Evolutionary conservation across 2,888 invertebrate genomes (phyloP).

Genomic region (Sepioteuthis lessoniana): DNA sequence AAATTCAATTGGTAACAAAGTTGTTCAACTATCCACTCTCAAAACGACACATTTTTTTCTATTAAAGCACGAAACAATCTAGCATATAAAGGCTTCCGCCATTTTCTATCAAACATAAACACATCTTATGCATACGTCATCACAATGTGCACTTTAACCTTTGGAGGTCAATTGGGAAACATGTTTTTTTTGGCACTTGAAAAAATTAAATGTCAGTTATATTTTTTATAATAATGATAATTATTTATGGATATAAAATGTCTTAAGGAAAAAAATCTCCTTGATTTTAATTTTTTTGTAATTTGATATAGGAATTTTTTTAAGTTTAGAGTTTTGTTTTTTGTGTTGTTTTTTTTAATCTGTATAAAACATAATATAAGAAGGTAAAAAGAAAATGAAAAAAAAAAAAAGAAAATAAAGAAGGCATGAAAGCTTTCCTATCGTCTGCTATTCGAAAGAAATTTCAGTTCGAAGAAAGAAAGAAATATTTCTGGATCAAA

Average conservation of each 20-base stretch:
- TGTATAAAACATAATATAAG: too few species aligned
- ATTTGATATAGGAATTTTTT: not conserved
- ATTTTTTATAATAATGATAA: too few species aligned
- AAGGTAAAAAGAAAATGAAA: not conserved
- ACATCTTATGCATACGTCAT: not conserved
- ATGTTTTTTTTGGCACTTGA: not conserved
- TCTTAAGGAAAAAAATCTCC: not conserved
- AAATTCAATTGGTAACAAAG: not conserved
- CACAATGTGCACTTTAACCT: not conserved
- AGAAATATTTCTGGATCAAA: not conserved
- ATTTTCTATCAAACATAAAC: conserved; percentile 14
- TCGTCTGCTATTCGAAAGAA: conserved; percentile 3
- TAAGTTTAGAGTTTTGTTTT: not conserved
- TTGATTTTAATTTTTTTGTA: not conserved
- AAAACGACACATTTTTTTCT: not conserved
- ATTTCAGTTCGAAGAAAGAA: not conserved
- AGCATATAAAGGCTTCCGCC: not conserved
- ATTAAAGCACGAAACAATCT: not conserved
- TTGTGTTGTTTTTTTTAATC: too few species aligned
- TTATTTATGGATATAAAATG: not conserved
- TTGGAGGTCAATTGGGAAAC: not conserved
- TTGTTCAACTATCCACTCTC: conserved; percentile 21
- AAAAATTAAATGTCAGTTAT: too few species aligned
- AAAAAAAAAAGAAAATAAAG: not conserved
- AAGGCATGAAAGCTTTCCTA: not conserved